Evolutionary conservation across 2,888 invertebrate species (phyloP).

Genomic region (Gastracanthus pulcherrimus): DNA sequence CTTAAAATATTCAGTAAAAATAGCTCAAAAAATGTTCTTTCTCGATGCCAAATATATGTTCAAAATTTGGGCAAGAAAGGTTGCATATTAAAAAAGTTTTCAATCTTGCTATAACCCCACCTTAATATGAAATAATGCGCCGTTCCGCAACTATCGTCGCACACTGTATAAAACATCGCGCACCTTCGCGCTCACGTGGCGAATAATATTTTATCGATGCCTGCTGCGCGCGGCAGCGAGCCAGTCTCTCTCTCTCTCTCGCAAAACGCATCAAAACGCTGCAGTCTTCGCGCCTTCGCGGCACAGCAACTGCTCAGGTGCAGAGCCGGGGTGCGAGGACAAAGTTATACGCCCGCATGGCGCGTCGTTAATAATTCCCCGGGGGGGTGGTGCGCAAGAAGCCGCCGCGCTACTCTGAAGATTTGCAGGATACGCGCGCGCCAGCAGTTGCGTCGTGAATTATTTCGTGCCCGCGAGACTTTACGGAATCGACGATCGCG

Average conservation of each 20-base stretch:
- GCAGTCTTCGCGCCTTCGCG: no score
- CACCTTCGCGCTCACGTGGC: background rate
- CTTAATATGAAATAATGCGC: no score
- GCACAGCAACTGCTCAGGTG: background rate
- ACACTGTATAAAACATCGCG: background rate
- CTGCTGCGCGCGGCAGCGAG: slow-evolving; percentile 20
- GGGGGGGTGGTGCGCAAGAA: background rate
- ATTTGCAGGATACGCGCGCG: background rate
- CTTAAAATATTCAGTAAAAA: no score
- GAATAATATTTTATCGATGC: slow-evolving; percentile 37
- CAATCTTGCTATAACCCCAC: no score
- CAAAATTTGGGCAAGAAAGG: no score
- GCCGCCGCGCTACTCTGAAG: no score
- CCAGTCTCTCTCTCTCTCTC: no score
- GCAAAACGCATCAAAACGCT: slow-evolving; percentile 20
- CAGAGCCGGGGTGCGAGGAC: background rate
- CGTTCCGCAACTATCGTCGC: background rate
- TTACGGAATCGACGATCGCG: slow-evolving; percentile 4
- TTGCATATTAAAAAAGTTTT: no score
- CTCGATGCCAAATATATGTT: no score
- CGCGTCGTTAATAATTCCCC: slow-evolving; percentile 42
- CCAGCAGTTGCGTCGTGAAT: slow-evolving; percentile 9
- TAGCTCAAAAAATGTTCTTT: no score
- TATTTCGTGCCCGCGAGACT: background rate
- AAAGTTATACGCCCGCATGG: background rate